These are phyloP conservation scores for Clarias gariepinus DNA, from an alignment of 2,113 vertebrate species.

Conservation along the genomic window DNA sequence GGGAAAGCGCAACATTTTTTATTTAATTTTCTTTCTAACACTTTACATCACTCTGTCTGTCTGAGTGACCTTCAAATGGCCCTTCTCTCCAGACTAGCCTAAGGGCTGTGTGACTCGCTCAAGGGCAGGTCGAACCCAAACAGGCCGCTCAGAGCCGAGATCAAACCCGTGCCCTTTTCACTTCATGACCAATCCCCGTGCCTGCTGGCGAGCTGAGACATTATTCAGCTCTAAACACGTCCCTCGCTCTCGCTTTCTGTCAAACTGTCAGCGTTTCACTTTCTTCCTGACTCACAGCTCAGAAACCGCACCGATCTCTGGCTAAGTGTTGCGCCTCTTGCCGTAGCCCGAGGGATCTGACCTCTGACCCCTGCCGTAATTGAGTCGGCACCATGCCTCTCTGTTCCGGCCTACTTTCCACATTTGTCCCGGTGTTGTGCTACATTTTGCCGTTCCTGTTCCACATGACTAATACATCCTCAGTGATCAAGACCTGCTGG, in stretches of 20 bases:
- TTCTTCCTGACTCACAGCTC: neutral
- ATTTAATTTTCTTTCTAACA: neutral
- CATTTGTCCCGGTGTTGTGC: slow-evolving; percentile 53
- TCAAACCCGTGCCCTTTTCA: slow-evolving; percentile 27
- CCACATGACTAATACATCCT: slow-evolving; percentile 54
- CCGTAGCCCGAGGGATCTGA: slow-evolving; percentile 60
- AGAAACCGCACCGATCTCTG: slow-evolving; percentile 39
- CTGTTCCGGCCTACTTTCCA: slow-evolving; percentile 59
- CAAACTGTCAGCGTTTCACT: slow-evolving; percentile 5
- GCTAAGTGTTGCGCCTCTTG: slow-evolving; percentile 43
- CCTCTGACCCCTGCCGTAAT: slow-evolving; percentile 64
- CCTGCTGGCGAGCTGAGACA: neutral
- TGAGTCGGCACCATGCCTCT: slow-evolving; percentile 67
- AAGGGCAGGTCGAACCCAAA: slow-evolving; percentile 8
- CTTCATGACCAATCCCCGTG: neutral
- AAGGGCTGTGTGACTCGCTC: slow-evolving; percentile 9
- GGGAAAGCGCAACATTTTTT: neutral
- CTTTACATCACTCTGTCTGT: neutral
- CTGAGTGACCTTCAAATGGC: slow-evolving; percentile 14
- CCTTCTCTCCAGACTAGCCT: neutral
- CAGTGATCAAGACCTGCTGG: slow-evolving; percentile 27
- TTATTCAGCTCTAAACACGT: neutral
- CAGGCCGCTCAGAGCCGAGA: neutral
- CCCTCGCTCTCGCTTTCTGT: neutral
- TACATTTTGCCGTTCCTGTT: slow-evolving; percentile 52